Evolutionary conservation across 2,113 vertebrate species (phyloP).

Genomic region (Megaptera novaeangliae): DNA sequence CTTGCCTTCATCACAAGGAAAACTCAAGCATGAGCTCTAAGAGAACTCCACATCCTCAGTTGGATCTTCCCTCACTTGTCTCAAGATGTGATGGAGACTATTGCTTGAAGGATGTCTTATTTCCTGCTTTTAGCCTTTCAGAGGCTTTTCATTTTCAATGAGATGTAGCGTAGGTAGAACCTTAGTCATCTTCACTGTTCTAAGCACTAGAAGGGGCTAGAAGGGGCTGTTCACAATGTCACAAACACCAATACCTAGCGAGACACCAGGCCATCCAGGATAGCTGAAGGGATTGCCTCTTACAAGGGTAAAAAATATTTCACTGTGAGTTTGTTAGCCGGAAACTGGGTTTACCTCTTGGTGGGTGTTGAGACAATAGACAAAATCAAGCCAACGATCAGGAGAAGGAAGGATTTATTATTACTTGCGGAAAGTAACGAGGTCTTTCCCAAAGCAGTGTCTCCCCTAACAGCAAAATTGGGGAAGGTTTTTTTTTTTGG

Average conservation of each 20-base stretch:
- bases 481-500: too few relatives aligned
- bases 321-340: background rate
- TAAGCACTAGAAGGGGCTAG: background rate
- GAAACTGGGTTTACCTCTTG: too few relatives aligned
- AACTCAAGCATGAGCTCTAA: background rate
- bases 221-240: background rate
- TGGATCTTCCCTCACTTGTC: background rate
- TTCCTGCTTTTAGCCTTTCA: background rate
- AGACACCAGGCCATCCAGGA: accelerated
- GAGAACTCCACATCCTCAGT: background rate
- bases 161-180: accelerated
- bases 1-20: background rate
- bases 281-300: too few relatives aligned
- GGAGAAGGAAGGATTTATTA: too few relatives aligned
- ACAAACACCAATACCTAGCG: background rate
- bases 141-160: background rate
- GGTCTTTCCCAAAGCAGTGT: too few relatives aligned
- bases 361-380: too few relatives aligned
- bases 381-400: too few relatives aligned
- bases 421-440: too few relatives aligned
- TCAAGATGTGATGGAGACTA: background rate
- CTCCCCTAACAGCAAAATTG: too few relatives aligned
- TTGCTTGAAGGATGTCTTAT: background rate
- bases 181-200: background rate
- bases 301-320: background rate